Percentiles rank a stretch among this genome's conserved stretches.
These are phyloP conservation scores for Drosophila lacicola DNA, from an alignment of 2,888 invertebrate species.

Conservation along the genomic window DNA sequence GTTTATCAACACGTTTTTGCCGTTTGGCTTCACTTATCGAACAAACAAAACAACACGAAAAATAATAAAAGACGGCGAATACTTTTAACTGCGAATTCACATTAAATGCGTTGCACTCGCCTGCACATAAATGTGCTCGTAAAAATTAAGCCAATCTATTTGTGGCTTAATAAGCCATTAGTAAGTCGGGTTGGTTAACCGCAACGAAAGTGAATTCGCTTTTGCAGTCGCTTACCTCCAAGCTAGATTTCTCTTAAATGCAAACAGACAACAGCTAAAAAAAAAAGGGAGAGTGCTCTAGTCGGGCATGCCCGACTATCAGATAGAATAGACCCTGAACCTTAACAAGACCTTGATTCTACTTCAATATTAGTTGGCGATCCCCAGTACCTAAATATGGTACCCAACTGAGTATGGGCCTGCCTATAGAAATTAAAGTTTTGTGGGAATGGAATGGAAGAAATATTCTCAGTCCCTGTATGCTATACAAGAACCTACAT, in stretches of 20 bases:
- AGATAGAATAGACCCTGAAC: no score
- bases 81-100: conserved; percentile 23
- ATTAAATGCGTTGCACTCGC: conserved; percentile 67
- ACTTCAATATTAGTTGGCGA: no score
- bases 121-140: conserved; percentile 62
- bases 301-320: no score
- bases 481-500: no score
- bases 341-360: no score
- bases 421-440: no score
- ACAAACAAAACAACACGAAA: conserved; percentile 10
- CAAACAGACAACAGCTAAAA: conserved; percentile 17
- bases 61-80: conserved; percentile 19
- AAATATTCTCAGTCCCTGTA: no score
- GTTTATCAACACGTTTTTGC: conserved; percentile 57
- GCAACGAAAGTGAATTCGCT: conserved; percentile 76
- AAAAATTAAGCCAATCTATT: conserved; percentile 70
- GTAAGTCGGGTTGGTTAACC: conserved; percentile 76
- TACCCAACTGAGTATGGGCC: no score
- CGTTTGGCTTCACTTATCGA: conserved; percentile 31
- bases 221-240: conserved; percentile 21
- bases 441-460: no score
- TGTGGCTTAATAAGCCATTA: conserved; percentile 78
- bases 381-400: no score
- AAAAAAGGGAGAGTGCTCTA: not conserved
- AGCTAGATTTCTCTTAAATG: conserved; percentile 64